Base-by-base conservation (phyloP, 2,888 invertebrate genomes). In the Xestia ashworthii region DNA sequence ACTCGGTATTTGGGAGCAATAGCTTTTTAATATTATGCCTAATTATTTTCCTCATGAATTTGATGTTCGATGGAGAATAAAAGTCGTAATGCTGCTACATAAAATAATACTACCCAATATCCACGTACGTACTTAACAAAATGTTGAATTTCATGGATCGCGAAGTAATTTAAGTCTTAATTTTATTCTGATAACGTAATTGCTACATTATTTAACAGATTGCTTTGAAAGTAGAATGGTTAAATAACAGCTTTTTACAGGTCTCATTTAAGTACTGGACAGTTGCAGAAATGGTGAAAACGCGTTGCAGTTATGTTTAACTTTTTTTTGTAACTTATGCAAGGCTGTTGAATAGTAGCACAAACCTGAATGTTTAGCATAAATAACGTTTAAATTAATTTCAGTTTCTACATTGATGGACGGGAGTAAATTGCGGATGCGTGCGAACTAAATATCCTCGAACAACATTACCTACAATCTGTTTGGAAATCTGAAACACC, bases 401-500 rank as follows among this genome's bases (percentile, higher is more conserved):
- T 69, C 0, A 66, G 69, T 83, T 85, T 80, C 66, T 78, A 82
- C 60, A 78, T 50, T 80, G 70, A 82, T 84, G 64, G 66, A 70
- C 75, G 55, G 81, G 71, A 73, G 62, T 64, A 86, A 89, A 85
- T 83, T 86, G 78, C 80, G 88, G 89, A 88, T 87, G 83, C 87
- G 80, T 82, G 80, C 68, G 77, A 83, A 81, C 74, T 85, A 82
- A 70, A 85, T 85, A 87, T 87, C 83, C 87, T 87, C 83, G 67
- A 75, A 70, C 75, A 53, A 80, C 88, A 85, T 81, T 83, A 72
- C 78, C 71, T 74, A 80, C 74, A 87, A 82, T 87, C 78, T 73
- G 78, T 85, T 89, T 87, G 73, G 84, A 89, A 89, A 89, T 89
- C 78, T 80, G 44, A 86, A 83, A 64, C 74, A 73, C 74, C 80